Evolutionary conservation across 2,888 invertebrate species (phyloP), one percentile per base, ranked within the genome.

Genomic region (Drosophila hamatofila): DNA sequence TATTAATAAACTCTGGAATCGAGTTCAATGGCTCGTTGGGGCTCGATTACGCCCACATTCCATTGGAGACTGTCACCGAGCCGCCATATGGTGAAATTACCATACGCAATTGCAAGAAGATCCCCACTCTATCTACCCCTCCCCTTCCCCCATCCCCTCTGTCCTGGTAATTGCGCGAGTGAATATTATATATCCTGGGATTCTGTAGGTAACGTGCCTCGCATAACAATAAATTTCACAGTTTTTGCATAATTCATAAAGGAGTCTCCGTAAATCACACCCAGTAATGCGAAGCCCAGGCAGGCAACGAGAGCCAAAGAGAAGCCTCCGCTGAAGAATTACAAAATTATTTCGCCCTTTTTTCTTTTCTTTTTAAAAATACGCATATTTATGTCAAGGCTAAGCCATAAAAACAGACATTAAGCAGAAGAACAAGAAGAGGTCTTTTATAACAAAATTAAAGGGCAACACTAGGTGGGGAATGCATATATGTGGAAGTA

Each of bases 371-470:
- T 27, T 41, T 57, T 25, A 39, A 39, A 69, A 48, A 55, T 33
- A 18, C 35, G 30, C 27, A 54, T 66, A 85, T 82, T 85, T 68
- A 80, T 85, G 82, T 80, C 82, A 82, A 82, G 82, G 82, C 70
- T 72, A 78, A 72, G 25, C 39, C 57, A 41, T 56, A 18, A 52
- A 57, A 64, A 16, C 60, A 56, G 54, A 42, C 48, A 59, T 37
- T 14, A 37, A 35, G 25, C n/a, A 18, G 39, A 27, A 54, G 23
- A n/a, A 49, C 48, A 18, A 37, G 46, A 60, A 54, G 21, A 59
- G 21, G 14, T 27, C 48, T 30, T 9, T n/a, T 18, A 25, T 41
- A 16, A 16, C 21, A 21, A 35, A 41, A 42, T 27, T 14, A 27
- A 16, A 37, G 9, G 6, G n/a, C 56, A 30, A 8, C 27, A 39